Percentiles rank a stretch among this genome's conserved stretches.
Conservation (phyloP, 2,797 vertebrate species). For the Amblyopsis hoosieri region DNA sequence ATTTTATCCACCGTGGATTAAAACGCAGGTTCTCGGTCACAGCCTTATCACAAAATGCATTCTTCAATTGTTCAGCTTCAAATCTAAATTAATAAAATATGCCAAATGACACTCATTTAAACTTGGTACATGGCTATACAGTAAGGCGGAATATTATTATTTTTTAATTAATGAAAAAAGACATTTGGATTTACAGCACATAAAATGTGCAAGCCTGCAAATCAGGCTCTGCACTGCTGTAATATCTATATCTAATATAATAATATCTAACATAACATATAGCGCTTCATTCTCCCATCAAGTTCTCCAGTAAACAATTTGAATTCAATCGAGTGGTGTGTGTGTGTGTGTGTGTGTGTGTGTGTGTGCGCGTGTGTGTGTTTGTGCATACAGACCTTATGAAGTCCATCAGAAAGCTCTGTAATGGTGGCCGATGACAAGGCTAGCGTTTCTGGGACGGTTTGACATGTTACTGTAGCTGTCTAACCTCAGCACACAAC, state of each 20-base stretch:
- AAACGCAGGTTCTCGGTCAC: constrained; percentile 59
- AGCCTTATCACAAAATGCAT: constrained; percentile 46
- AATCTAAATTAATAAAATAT: constrained; percentile 53
- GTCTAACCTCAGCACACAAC: constrained; percentile 53
- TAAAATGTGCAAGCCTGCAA: not conserved
- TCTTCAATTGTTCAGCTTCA: constrained; percentile 53
- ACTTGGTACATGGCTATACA: constrained; percentile 18
- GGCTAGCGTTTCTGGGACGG: constrained; percentile 43
- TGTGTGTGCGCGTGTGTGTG: constrained; percentile 17
- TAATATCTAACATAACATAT: not conserved
- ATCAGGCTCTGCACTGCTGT: not conserved
- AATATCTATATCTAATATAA: not conserved
- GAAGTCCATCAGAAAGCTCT: constrained; percentile 54
- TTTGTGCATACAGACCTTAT: constrained; percentile 42
- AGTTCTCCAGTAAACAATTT: constrained; percentile 41
- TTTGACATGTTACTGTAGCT: constrained; percentile 19
- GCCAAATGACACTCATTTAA: constrained; percentile 15
- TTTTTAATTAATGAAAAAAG: not conserved
- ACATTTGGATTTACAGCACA: constrained; percentile 31
- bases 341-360: constrained; percentile 19
- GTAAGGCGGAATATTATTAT: no score
- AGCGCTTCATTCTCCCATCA: constrained; percentile 1
- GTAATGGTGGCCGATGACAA: constrained; percentile 66
- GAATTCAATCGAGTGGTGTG: constrained; percentile 39
- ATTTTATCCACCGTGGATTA: constrained; percentile 61